These are phyloP conservation scores for Sebastes melanostomus DNA, from an alignment of 2,797 vertebrate genomes.

Conservation along the genomic window DNA sequence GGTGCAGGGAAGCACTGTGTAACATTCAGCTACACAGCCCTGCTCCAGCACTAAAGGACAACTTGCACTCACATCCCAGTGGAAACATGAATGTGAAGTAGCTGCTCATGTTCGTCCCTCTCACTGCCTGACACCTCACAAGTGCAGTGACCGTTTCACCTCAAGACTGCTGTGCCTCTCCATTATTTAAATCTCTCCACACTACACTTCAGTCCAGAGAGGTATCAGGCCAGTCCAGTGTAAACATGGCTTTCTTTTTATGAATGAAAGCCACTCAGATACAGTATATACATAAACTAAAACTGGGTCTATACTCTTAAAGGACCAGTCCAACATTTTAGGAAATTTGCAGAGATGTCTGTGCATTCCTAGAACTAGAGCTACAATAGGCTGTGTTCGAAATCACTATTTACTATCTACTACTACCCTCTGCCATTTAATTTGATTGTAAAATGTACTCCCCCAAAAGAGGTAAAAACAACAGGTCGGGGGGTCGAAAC, in stretches of 20 bases:
- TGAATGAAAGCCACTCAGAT: conserved; percentile 20
- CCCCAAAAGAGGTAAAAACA: too few species aligned
- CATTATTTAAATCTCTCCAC: conserved; percentile 43
- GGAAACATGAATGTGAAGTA: conserved; percentile 47
- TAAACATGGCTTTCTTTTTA: neutral
- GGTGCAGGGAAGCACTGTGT: conserved; percentile 1
- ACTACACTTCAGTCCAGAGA: conserved; percentile 7
- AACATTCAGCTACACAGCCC: conserved; percentile 8
- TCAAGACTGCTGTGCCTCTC: conserved; percentile 19
- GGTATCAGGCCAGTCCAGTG: neutral
- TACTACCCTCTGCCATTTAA: neutral
- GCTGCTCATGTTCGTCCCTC: conserved; percentile 26
- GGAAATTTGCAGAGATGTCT: neutral
- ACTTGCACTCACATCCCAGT: conserved; percentile 22
- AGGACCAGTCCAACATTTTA: neutral
- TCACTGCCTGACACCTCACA: conserved; percentile 37
- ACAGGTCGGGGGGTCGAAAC: too few species aligned
- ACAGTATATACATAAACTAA: neutral
- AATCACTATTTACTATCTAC: neutral
- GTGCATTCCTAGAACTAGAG: neutral
- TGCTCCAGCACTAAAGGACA: conserved; percentile 16
- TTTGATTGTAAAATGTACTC: neutral
- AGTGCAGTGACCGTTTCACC: conserved; percentile 58
- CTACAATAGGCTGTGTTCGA: neutral
- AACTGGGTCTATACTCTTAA: neutral